Evolutionary conservation across 2,113 vertebrate genomes (phyloP), one percentile per base, ranked within the genome.

Genomic region (Muntiacus reevesi): DNA sequence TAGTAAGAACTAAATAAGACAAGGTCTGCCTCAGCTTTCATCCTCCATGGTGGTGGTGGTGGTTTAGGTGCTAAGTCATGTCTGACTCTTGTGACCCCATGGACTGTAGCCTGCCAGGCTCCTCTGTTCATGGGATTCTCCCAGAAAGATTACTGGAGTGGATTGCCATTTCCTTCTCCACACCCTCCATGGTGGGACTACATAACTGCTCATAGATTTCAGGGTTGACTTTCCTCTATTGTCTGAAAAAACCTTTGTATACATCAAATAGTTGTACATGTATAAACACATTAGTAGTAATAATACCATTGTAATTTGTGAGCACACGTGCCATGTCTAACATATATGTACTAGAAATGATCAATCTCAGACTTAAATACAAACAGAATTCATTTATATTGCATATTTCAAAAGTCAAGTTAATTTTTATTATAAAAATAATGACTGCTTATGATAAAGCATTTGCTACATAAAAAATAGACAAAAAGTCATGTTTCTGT

Each of bases 351-450:
- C 71, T 89, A 86, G 60, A 97, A 93, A 94, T 88, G 52, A 59
- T 97, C 81, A 79, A 19, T 92, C 21, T 94, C 55, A 86, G 91
- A 87, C 36, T 87, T 87, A 89, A 78, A 94, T 83, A 76, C 45
- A 95, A 98, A 88, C 85, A 95, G 5, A 96, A 96, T 94, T 81
- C 10, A 33, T 11, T 94, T 74, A 95, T 90, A 95, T 83, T 85
- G 28, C 79, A 45, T 52, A 96, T 93, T 96, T 92, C 27, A 97
- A 97, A 98, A 96, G 27, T 67, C 89, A 95, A 92, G 84, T 91
- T 96, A 95, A 94, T 83, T 95, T 98, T 97, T 97, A 94, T 78
- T 95, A 79, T 76, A 87, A 98, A 96, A 96, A 16, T 89, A 97
- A 92, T 97, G 45, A 4, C 55, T 96, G 50, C 74, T 97, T 96